These are phyloP conservation scores for Acrobasis consociella DNA, from an alignment of 2,888 invertebrate genomes.

Conservation along the genomic window DNA sequence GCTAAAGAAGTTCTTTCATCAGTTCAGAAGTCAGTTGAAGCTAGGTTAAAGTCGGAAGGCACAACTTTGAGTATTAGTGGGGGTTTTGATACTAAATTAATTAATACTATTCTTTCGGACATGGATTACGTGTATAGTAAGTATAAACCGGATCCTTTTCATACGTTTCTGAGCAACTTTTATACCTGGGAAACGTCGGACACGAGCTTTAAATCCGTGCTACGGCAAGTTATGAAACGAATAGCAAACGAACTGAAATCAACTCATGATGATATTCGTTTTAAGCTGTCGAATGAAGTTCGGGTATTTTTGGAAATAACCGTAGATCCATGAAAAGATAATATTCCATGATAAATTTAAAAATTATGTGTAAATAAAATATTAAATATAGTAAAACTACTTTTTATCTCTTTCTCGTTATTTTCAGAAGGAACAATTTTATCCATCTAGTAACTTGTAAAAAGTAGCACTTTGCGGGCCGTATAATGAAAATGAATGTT, in stretches of 20 bases:
- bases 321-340: constrained; percentile 44
- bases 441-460: no score
- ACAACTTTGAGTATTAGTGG: constrained; percentile 32
- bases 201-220: constrained; percentile 34
- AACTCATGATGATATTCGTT: constrained; percentile 42
- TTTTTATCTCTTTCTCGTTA: no score
- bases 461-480: no score
- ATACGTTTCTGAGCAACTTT: constrained; percentile 46
- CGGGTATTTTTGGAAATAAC: constrained; percentile 60
- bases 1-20: constrained; percentile 49
- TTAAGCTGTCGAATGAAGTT: constrained; percentile 55
- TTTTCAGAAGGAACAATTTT: no score
- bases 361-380: no score
- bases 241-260: constrained; percentile 39
- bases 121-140: constrained; percentile 58
- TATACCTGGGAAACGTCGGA: constrained; percentile 44
- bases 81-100: constrained; percentile 50
- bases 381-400: no score
- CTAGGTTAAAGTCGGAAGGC: constrained; percentile 41
- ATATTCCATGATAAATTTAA: background rate
- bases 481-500: no score
- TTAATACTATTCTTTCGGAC: constrained; percentile 61
- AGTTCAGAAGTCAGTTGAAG: constrained; percentile 47
- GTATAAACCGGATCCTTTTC: constrained; percentile 47
- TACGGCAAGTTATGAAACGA: constrained; percentile 45